Evolutionary conservation across 1,140 invertebrate genomes (phyloP), one percentile per base, ranked within the genome.

Genomic region (Aphelinus atriplicis): DNA sequence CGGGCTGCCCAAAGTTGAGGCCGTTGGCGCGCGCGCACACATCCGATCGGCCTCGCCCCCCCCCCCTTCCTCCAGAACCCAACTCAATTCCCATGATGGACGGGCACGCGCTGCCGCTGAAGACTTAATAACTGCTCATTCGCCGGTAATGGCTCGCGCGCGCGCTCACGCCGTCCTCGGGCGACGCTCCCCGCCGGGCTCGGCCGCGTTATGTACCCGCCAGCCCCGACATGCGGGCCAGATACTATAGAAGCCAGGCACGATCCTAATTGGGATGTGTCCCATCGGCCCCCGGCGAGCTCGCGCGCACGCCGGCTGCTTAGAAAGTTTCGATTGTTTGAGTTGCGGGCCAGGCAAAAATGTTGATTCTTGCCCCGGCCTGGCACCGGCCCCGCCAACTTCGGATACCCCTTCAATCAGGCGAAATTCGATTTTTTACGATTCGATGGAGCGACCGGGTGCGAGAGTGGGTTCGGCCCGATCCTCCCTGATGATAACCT

Each of bases 11-110:
- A 26, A 26, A 26, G 26, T 26, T 26, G 26, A 26, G 53, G 57
- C 58, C 46, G 43, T 58, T n/a, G 43, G 10, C 43, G 55, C 46
- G 66, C 66, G 66, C 26, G 26, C 26, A 26, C 26, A 69, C 50
- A 50, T 58, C 6, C 43, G 65, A 45, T 43, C 50, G 57, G 66
- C 47, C 60, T 62, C 53, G 56, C 58, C 57, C 42, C 50, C 26
- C 26, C 26, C 26, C 26, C 26, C 26, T 0, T 0, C 26, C 26
- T 26, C 26, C 26, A 26, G 26, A 3, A 58, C 51, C 65, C 66
- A 63, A 47, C 58, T 65, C 69, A 77, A 77, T 75, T 78, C 73
- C 70, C 64, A 69, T 76, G 76, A 75, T 76, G 58, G 72, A 80
- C 72, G 71, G 71, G 72, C 68, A 72, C 63, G 65, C 69, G 62